Conservation (phyloP, 2,797 vertebrate species). For the Pteropus rufus region DNA sequence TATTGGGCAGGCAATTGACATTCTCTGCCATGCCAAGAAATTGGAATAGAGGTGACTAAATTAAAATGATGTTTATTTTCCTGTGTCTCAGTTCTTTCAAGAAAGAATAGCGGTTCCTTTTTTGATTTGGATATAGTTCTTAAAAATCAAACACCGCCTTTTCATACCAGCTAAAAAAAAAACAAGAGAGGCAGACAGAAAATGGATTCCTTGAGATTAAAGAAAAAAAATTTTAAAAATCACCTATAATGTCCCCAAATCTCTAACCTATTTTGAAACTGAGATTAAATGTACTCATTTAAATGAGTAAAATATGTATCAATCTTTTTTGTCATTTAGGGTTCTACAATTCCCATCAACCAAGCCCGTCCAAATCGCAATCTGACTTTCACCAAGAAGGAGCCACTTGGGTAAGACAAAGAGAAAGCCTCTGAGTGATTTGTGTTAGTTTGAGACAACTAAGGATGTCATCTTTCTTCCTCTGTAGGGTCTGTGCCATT, state of each 20-base stretch:
- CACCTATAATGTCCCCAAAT: not conserved
- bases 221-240: not conserved
- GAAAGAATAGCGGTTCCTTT: not conserved
- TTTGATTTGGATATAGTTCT: not conserved
- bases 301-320: not conserved
- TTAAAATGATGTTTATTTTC: not conserved
- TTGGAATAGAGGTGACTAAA: not conserved
- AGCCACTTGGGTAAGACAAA: slow-evolving; percentile 92
- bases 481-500: slow-evolving; percentile 93
- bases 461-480: not conserved
- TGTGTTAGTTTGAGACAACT: not conserved
- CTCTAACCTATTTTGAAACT: not conserved
- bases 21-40: not conserved
- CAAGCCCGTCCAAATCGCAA: slow-evolving; percentile 96
- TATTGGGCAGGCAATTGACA: not conserved
- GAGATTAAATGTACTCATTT: not conserved
- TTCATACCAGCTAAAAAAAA: not conserved
- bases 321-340: slow-evolving; percentile 82
- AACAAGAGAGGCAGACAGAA: not conserved
- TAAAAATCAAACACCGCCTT: not conserved
- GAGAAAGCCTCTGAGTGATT: not conserved
- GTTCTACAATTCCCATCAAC: slow-evolving; percentile 97
- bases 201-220: not conserved
- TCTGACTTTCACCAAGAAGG: slow-evolving; percentile 95
- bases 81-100: not conserved